Base-by-base conservation (phyloP, 1,140 invertebrate species). In the Thaumatotibia leucotreta region DNA sequence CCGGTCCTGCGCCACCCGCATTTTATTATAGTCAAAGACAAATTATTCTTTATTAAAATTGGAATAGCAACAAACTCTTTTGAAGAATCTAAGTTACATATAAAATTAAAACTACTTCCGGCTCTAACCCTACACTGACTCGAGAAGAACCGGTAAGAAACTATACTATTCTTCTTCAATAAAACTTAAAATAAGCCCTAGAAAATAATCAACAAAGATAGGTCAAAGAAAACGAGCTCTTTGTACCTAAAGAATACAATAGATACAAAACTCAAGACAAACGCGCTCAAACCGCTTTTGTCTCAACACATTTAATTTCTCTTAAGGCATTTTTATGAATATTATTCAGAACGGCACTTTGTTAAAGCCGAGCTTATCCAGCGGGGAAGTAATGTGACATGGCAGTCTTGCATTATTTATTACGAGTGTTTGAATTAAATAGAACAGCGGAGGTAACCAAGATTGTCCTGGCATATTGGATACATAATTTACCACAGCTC, bases 291-390 rank as follows among this genome's bases (percentile, higher is more conserved):
- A 52, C 49, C n/a, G 22, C 22, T 11, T 52, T 27, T 61, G 58
- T 61, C 27, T 24, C n/a, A 58, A 58, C 27, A 31, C 27, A 31
- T 61, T 29, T 29, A 29, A 61, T 61, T 61, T 61, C 58, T n/a
- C 29, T 62, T 62, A 62, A 33, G 29, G 29, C 17, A 3, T 35
- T 33, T 61, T 17, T 20, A 61, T 31, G 32, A 33, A 33, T 33
- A 62, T 20, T 62, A 62, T 62, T 62, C 52, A 31, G 23, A 58
- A 58, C 52, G 52, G 52, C 52, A 58, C 27, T 27, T 14, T 27
- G 23, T 27, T 24, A 24, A 58, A 58, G 22, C 52, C 10, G 23
- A 27, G 23, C 23, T 27, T 27, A 58, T 58, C 52, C 24, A 17
- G 14, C 39, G 39, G 39, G 14, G 39, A 45, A 17, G 39, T 45